phyloP scores from a whole-genome alignment of 2,797 vertebrate genomes.

The Pangasius sanitwongsei region DNA sequence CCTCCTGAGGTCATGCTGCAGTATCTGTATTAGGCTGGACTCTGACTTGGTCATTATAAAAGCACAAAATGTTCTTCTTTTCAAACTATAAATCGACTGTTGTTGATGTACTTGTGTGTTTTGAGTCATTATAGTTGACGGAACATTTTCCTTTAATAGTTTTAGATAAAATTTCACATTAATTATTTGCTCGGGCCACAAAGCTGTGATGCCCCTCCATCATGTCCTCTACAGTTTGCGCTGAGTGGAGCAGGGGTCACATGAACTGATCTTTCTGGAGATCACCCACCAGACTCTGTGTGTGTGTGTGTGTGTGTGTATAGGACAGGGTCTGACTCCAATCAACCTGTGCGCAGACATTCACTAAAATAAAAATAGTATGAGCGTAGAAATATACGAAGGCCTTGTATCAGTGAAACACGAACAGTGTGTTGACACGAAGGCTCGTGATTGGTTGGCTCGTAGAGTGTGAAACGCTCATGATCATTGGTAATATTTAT shows the following conservation, averaged over 20 bases:
- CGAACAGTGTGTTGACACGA: neutral
- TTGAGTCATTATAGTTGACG: neutral
- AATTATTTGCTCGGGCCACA: neutral
- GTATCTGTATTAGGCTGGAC: neutral
- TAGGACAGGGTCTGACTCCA: neutral
- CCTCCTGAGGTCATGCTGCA: neutral
- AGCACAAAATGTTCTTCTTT: too few relatives aligned
- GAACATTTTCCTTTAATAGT: neutral
- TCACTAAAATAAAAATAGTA: neutral
- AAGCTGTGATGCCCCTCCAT: neutral
- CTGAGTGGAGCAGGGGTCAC: neutral
- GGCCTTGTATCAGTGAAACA: neutral
- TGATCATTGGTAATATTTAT: too few relatives aligned
- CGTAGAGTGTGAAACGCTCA: neutral
- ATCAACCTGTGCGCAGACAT: neutral
- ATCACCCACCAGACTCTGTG: neutral
- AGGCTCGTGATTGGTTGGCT: too few relatives aligned
- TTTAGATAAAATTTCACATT: neutral
- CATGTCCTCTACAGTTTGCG: neutral
- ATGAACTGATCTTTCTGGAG: neutral
- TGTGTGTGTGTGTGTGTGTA: neutral
- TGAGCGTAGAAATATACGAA: neutral
- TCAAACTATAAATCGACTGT: neutral
- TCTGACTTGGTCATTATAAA: neutral
- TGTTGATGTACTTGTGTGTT: too few relatives aligned